Conservation (phyloP, 2,888 invertebrate species). For the Cinara cedri region DNA sequence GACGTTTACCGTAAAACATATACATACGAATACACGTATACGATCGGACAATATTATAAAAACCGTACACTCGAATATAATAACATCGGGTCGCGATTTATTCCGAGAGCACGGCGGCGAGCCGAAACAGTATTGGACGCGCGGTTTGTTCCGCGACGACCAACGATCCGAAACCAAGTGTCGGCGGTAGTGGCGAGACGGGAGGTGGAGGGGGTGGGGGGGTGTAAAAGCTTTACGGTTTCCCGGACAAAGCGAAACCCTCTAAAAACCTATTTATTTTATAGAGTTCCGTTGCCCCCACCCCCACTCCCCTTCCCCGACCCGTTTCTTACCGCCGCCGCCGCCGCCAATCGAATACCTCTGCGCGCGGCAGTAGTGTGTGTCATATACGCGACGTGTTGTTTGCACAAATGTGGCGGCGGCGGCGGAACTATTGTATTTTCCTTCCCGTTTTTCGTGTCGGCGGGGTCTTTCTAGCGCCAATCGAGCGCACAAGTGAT, state of each 20-base stretch:
- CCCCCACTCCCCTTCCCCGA: not conserved
- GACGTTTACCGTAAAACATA: no score
- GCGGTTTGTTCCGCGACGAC: not conserved
- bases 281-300: not conserved
- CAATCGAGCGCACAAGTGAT: slow-evolving; percentile 27
- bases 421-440: slow-evolving; percentile 9
- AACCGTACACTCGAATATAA: no score
- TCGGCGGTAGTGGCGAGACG: no score
- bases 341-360: not conserved
- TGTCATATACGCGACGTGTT: slow-evolving; percentile 5
- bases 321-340: no score
- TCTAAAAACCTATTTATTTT: slow-evolving; percentile 39
- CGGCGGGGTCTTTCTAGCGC: slow-evolving; percentile 1
- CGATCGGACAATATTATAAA: no score
- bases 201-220: no score
- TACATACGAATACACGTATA: no score
- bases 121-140: not conserved
- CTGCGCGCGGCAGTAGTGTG: not conserved
- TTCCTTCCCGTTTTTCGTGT: not conserved
- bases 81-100: no score
- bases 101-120: no score
- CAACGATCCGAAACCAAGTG: not conserved
- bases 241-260: not conserved
- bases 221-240: not conserved
- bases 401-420: not conserved